Evolutionary conservation across 2,888 invertebrate genomes (phyloP), one percentile per base, ranked within the genome.

Genomic region (Latrodectus elegans): DNA sequence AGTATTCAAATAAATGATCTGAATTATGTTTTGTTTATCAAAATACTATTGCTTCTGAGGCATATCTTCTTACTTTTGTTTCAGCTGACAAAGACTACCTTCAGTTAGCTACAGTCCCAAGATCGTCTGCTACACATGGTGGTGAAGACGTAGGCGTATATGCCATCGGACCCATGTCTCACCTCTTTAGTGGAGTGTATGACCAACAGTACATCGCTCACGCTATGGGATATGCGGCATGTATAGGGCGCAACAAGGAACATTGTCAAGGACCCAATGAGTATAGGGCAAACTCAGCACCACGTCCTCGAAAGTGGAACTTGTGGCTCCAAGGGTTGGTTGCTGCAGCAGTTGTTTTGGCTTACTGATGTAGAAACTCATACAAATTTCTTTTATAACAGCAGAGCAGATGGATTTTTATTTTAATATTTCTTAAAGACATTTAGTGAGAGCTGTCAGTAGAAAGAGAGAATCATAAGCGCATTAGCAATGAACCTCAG

Each of bases 201-300:
- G 96, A 97, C 91, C 96, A 97, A 92, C 95, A 95, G 91, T 96
- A 96, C 93, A 95, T 97, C 79, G 95, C 96, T 0, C 96, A 96
- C 91, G 96, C 96, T 4, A 95, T 97, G 91, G 96, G 96, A 11
- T 96, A 95, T 92, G 95, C 95, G 12, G 95, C 95, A 12, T 96
- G 96, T 91, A 93, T 95, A 55, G 95, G 95, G 0, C 89, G 86
- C 14, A 87, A 88, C 70, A 89, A 88, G 60, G 76, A 68, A 4
- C 87, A 88, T 70, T 88, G 87, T 15, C 10, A 70, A 8, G 55
- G 26, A 17, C 51, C 14, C 1, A 38, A 52, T 10, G 26, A 26
- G 8, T 64, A 80, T 51, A 52, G 17, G 22, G 17, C 22, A 9
- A 49, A 26, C 0, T 64, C 14, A 12, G 67, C 77, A 6, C 26